Base-by-base conservation (phyloP, 2,888 invertebrate species). In the Drosophila nr. medialis region DNA sequence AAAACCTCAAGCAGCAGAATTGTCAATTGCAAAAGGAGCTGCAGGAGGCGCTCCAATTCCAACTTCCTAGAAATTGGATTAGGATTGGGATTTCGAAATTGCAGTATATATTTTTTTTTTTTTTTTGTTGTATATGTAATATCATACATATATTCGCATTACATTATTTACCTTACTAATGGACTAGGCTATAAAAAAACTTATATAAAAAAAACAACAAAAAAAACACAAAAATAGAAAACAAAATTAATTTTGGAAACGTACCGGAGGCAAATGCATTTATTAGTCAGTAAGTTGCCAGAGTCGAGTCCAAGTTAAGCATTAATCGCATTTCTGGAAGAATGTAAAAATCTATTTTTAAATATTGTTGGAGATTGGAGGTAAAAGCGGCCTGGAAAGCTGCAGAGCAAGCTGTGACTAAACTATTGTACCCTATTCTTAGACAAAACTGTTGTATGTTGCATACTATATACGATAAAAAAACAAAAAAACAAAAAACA, bases 181-280 rank as follows among this genome's bases (percentile, higher is more conserved):
- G n/a, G n/a, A n/a, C n/a, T 24, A 51, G 49, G 60, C 32, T 29
- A 64, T 45, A 40, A 58, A 58, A 56, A 24, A 48, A 49, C 7
- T 1, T 49, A 27, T 11, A 59, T 49, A 40, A 4, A 24, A 42
- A 27, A 27, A 4, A 27, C 4, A 2, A n/a, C n/a, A 42, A 42
- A 32, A 50, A 30, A 32, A 32, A 45, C 4, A 32, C 11, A 24
- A 42, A 27, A 38, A 58, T 24, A 24, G 10, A 65, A 58, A 66
- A 32, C 32, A 34, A 18, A 49, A 49, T 55, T 54, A 70, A 32
- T 74, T 73, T 77, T 75, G 74, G 71, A 79, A 75, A 90, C 89
- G 92, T 92, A 92, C 91, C 90, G 87, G 92, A 91, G 87, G 80
- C 89, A 89, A 92, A 90, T 92, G 92, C 92, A 92, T 92, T 92